Evolutionary conservation across 2,113 vertebrate genomes (phyloP).

Genomic region (Thryonomys swinderianus): DNA sequence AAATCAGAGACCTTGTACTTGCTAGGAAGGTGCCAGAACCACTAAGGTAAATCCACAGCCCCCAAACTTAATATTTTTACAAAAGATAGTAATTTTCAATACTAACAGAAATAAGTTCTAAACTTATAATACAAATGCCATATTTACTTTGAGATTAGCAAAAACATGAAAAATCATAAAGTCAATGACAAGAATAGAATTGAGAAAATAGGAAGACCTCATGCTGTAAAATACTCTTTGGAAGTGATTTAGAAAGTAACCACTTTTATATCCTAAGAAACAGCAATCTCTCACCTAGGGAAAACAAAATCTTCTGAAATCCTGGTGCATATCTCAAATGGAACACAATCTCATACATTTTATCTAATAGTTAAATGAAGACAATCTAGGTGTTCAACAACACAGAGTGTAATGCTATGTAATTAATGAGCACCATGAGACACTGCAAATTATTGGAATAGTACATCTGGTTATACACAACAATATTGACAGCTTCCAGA

Average conservation of each 20-base stretch:
- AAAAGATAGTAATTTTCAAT: not conserved
- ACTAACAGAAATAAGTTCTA: not conserved
- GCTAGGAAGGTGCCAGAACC: too few species aligned
- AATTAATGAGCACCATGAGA: not conserved
- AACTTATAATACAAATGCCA: not conserved
- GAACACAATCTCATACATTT: not conserved
- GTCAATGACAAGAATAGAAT: not conserved
- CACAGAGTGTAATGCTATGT: not conserved
- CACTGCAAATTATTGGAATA: not conserved
- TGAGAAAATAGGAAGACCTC: not conserved
- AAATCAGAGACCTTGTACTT: too few species aligned
- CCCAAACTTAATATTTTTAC: not conserved
- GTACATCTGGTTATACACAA: not conserved
- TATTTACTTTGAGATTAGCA: not conserved
- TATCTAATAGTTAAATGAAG: not conserved
- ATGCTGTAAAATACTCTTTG: not conserved
- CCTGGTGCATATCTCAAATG: not conserved
- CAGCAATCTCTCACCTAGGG: not conserved
- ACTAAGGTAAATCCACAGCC: too few species aligned
- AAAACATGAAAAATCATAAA: not conserved
- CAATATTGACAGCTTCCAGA: not conserved
- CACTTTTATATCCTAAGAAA: not conserved
- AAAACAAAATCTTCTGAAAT: not conserved
- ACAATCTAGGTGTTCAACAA: not conserved
- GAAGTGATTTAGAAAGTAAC: not conserved